These are phyloP conservation scores for Bombus ignitus DNA, from an alignment of 1,140 invertebrate species.

Conservation along the genomic window DNA sequence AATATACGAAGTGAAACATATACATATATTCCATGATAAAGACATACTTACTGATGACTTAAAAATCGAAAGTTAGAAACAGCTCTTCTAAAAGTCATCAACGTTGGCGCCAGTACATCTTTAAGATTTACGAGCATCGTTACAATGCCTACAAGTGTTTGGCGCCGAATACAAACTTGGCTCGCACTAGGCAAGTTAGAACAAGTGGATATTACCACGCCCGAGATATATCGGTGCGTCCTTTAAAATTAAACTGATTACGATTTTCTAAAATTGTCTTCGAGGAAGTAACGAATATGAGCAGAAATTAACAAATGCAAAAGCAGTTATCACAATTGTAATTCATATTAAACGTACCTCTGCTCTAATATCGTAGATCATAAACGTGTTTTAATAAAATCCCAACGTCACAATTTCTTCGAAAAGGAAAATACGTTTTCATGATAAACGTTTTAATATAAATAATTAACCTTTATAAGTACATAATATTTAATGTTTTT, in stretches of 20 bases:
- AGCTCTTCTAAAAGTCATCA: background rate
- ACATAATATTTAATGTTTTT: no score
- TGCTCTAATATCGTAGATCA: background rate
- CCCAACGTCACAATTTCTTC: background rate
- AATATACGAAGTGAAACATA: background rate
- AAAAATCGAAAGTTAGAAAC: background rate
- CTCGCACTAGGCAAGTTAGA: constrained; percentile 22
- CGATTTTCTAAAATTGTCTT: background rate
- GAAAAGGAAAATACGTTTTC: no score
- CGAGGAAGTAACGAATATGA: background rate
- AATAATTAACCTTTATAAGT: no score
- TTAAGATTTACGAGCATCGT: constrained; percentile 23
- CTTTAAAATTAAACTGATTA: constrained; percentile 27
- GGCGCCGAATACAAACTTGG: constrained; percentile 40
- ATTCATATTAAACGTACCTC: background rate
- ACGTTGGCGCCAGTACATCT: constrained; percentile 6
- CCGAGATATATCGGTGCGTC: constrained; percentile 8
- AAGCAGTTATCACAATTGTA: background rate
- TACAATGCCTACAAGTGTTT: constrained; percentile 36
- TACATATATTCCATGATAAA: background rate
- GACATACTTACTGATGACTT: background rate
- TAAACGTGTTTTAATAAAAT: background rate
- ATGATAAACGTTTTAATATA: no score
- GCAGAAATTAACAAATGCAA: background rate
- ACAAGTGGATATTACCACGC: constrained; percentile 41